Conservation (phyloP, 1,140 invertebrate species). For the Megathymus violae region DNA sequence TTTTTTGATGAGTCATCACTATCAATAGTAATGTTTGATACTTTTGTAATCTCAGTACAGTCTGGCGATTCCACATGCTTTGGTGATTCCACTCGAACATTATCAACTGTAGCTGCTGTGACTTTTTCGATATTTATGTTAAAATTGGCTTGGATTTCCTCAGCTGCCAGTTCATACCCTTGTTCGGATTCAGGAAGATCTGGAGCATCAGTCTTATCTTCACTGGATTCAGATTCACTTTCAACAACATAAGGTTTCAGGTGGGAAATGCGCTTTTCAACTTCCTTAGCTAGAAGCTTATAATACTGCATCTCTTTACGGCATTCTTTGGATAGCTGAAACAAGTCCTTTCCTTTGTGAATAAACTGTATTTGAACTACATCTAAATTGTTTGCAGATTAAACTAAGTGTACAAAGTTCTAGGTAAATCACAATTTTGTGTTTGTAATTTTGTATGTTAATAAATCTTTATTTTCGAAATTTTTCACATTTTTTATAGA, state of each 20-base stretch:
- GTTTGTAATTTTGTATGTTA: too few species aligned
- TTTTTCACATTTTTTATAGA: too few species aligned
- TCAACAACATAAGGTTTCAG: conserved; percentile 59
- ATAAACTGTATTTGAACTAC: too few species aligned
- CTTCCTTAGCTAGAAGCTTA: conserved; percentile 85
- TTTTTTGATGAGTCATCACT: conserved; percentile 48
- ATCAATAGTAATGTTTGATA: conserved; percentile 43
- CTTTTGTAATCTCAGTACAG: conserved; percentile 24
- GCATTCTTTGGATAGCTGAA: conserved; percentile 85
- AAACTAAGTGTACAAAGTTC: too few species aligned
- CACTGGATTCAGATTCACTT: conserved; percentile 57
- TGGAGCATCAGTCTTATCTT: conserved; percentile 70
- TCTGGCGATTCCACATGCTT: conserved; percentile 21
- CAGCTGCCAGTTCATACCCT: conserved; percentile 45
- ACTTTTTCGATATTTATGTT: conserved; percentile 32
- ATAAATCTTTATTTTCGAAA: too few species aligned
- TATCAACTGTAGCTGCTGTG: conserved; percentile 6
- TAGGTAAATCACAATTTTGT: too few species aligned
- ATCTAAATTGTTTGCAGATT: too few species aligned
- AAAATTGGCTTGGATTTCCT: conserved; percentile 39
- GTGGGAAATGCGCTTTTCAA: conserved; percentile 80
- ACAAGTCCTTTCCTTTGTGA: conserved; percentile 43
- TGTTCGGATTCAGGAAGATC: conserved; percentile 66
- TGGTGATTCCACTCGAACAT: conserved; percentile 1
- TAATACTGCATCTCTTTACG: conserved; percentile 87